Evolutionary conservation across 2,888 invertebrate species (phyloP).

Genomic region (Pterobdella sp.): DNA sequence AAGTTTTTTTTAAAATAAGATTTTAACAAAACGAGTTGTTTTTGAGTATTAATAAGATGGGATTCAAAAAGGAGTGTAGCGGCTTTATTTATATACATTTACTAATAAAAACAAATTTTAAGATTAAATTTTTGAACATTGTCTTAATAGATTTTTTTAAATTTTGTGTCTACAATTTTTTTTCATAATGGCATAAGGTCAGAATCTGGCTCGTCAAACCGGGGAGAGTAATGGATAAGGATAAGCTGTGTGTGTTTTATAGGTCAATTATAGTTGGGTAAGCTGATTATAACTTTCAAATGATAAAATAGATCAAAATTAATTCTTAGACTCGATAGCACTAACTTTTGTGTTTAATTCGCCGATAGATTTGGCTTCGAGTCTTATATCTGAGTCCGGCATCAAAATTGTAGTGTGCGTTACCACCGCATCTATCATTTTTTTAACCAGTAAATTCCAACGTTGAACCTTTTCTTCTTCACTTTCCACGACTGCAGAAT

Average conservation of each 20-base stretch:
- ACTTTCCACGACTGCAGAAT: slow-evolving; percentile 11
- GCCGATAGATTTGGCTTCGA: slow-evolving; percentile 17
- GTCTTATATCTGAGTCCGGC: slow-evolving; percentile 22
- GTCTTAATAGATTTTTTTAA: too few relatives aligned
- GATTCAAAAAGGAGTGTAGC: too few relatives aligned
- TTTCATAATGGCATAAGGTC: background rate
- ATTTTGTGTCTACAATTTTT: background rate
- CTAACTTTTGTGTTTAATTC: slow-evolving; percentile 1
- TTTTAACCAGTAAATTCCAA: slow-evolving; percentile 13
- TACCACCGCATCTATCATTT: slow-evolving; percentile 6
- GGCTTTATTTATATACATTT: too few relatives aligned
- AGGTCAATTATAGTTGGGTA: background rate
- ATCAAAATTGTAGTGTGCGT: background rate
- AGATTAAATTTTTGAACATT: too few relatives aligned
- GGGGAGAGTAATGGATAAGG: slow-evolving; percentile 19
- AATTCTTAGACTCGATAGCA: background rate
- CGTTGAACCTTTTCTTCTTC: slow-evolving; percentile 21
- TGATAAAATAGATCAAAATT: background rate
- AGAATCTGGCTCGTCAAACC: slow-evolving; percentile 15
- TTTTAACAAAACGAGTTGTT: too few relatives aligned
- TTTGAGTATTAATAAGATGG: too few relatives aligned
- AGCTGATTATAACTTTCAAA: background rate
- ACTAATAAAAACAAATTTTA: too few relatives aligned
- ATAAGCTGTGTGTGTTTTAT: background rate
- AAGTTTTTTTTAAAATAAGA: too few relatives aligned